These are phyloP conservation scores for Miichthys miiuy DNA, from an alignment of 2,797 vertebrate genomes.

Conservation along the genomic window DNA sequence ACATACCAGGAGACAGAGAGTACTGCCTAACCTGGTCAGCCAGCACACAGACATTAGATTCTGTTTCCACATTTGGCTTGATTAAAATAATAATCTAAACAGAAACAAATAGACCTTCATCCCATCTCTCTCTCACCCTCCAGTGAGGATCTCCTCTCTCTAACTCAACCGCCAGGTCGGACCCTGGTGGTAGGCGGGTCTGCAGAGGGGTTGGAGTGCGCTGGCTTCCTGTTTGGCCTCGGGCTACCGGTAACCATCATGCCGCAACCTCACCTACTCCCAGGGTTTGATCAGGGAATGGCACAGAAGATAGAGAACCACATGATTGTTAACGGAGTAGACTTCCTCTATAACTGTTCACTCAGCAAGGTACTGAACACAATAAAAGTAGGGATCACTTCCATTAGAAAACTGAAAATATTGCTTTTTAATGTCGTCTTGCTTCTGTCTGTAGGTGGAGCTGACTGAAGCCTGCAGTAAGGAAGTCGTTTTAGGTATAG, in stretches of 20 bases:
- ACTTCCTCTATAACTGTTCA: conserved; percentile 82
- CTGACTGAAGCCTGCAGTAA: conserved; percentile 67
- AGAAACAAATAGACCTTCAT: background rate
- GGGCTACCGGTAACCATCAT: conserved; percentile 88
- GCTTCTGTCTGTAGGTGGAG: conserved; percentile 80
- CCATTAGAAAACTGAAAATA: background rate
- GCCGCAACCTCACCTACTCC: conserved; percentile 86
- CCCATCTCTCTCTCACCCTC: background rate
- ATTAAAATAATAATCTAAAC: background rate
- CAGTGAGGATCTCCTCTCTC: conserved; percentile 89
- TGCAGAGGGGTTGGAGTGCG: conserved; percentile 88
- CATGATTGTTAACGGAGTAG: conserved; percentile 87
- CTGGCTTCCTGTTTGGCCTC: conserved; percentile 88
- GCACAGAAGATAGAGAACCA: conserved; percentile 86
- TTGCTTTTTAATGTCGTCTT: background rate
- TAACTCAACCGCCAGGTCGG: conserved; percentile 85
- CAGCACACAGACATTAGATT: background rate
- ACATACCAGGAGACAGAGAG: conserved; percentile 86
- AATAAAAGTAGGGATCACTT: background rate
- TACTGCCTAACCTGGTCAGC: conserved; percentile 89
- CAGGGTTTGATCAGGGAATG: conserved; percentile 88
- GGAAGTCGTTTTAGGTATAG: conserved; percentile 7
- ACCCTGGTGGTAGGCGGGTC: conserved; percentile 89
- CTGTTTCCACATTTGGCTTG: background rate
- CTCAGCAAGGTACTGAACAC: conserved; percentile 82